Base-by-base conservation (phyloP, 2,888 invertebrate species). In the Phengaris arion region DNA sequence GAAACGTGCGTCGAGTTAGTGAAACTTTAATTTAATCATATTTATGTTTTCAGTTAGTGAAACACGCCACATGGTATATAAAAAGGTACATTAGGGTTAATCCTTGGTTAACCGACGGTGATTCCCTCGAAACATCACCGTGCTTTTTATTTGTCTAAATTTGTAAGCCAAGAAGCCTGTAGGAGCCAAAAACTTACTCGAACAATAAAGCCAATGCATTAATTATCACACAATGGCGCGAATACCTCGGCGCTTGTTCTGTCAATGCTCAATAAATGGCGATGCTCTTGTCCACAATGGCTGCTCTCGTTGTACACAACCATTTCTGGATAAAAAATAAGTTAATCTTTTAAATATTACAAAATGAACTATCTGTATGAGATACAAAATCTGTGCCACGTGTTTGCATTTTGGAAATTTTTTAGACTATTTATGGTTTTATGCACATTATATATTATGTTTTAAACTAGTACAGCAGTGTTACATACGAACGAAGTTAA, bases 141-240 rank as follows among this genome's bases (percentile, higher is more conserved):
- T 64, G 64, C 64, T 64, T 64, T 59, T 64, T 64, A 64, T 12
- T 45, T 64, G 64, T 64, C 64, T 45, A 64, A 64, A 64, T 64
- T 64, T 35, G 64, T 45, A 45, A 64, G 69, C 46, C 15, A 69
- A 48, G 68, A n/a, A n/a, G 68, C 68, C 68, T 22, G 22, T 1
- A 13, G n/a, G n/a, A 48, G 69, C n/a, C 48, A 48, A 69, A 69
- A 69, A 64, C 64, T 64, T 48, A 10, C 45, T n/a, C 69, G 48
- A 48, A 69, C 48, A 69, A 48, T 69, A 69, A 69, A 10, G 35
- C 64, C 69, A 69, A 69, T 69, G 35, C 64, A 69, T 69, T 69
- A 69, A 48, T 69, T 48, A 69, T 48, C 69, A 69, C 69, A 64
- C 64, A 64, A 64, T 64, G 64, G 35, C 12, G 59, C 22, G 64